Conservation (phyloP, 1,140 invertebrate genomes). For the Heliconius hermathena region DNA sequence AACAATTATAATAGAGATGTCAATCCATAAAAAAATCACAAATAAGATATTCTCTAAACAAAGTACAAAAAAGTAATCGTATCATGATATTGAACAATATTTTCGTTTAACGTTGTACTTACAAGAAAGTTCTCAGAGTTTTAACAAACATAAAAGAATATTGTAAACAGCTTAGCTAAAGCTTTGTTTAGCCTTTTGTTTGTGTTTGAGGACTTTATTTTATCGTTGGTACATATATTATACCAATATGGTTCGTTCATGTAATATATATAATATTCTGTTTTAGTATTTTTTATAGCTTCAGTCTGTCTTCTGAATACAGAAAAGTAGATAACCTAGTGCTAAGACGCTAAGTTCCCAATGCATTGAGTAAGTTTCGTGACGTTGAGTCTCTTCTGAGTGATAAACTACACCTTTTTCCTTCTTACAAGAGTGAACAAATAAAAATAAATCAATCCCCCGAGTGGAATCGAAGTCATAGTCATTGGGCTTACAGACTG, state of each 20-base stretch:
- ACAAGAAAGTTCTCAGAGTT: conserved; percentile 7
- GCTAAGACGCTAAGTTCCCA: too few species aligned
- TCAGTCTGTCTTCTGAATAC: too few species aligned
- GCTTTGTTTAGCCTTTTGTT: conserved; percentile 11
- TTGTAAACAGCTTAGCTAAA: conserved; percentile 9
- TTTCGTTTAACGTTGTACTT: conserved; percentile 8
- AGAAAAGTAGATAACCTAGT: too few species aligned
- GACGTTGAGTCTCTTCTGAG: too few species aligned
- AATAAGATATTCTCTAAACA: not conserved
- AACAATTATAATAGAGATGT: not conserved
- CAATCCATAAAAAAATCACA: not conserved
- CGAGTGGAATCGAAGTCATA: too few species aligned
- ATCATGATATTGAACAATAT: not conserved
- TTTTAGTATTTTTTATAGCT: too few species aligned
- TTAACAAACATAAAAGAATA: conserved; percentile 11
- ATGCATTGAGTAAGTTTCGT: too few species aligned
- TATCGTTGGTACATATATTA: not conserved
- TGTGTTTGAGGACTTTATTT: conserved; percentile 4
- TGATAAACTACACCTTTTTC: too few species aligned
- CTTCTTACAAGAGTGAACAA: too few species aligned
- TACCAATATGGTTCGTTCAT: not conserved
- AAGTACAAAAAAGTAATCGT: not conserved
- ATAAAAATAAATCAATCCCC: too few species aligned
- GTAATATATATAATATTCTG: too few species aligned
- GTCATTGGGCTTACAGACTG: too few species aligned